Evolutionary conservation across 2,888 invertebrate genomes (phyloP), one percentile per base, ranked within the genome.

Genomic region (Phengaris arion): DNA sequence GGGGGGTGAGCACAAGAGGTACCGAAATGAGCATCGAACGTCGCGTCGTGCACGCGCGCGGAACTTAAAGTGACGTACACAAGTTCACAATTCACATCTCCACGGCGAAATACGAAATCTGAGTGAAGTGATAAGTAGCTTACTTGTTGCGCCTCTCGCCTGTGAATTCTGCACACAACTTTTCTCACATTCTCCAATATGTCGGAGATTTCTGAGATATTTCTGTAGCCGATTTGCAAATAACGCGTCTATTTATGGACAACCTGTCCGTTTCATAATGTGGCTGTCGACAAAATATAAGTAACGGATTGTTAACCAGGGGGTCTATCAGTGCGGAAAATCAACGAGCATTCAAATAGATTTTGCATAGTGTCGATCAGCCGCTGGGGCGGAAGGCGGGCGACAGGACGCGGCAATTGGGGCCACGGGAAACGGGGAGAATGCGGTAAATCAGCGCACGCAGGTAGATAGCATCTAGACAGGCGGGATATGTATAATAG

Each of bases 401-500:
- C 12, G 64, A 9, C 69, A 69, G 69, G 69, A 69, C 69, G 69
- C 48, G 48, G 46, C 69, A 69, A 69, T 69, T 69, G 69, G 69
- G 69, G 69, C 22, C 69, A 69, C 69, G 69, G 69, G 69, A 69
- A 69, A 48, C 69, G 48, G 69, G 69, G 8, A 48, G 13, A 35
- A 64, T 45, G 64, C 64, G 64, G 64, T 64, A 64, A 64, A 64
- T 64, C 64, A 35, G 12, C 22, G 59, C 64, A 45, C 59, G 22
- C 64, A 64, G 64, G 64, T 64, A 9, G 22, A 59, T 59, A 22
- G 9, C 15, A 64, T 64, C 64, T 64, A 45, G 35, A 22, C 10
- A 0, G 64, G 12, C 35, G 12, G 35, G 13, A 2, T 59, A 22
- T 10, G 59, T 57, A 15, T 22, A 22, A 12, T 10, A 59, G 5